A percentile compares a stretch with the other conserved stretches of the same genome.
Conservation (phyloP, 1,140 invertebrate genomes). For the Panagrolaimus sp. region DNA sequence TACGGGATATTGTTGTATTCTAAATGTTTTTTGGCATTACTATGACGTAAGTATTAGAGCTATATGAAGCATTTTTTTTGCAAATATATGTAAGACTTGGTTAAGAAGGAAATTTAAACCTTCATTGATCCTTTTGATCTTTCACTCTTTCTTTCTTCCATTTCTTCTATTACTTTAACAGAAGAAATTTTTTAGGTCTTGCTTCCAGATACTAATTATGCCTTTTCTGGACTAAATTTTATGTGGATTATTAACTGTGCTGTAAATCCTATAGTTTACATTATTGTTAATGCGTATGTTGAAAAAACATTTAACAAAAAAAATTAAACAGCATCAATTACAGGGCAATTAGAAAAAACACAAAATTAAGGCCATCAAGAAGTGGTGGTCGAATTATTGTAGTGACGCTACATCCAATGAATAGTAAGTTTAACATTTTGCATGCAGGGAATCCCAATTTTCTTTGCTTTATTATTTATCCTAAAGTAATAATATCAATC, state of each 20-base stretch:
- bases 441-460: too few relatives aligned
- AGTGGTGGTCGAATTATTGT: too few relatives aligned
- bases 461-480: too few relatives aligned
- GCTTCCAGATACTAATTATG: slow-evolving; percentile 32
- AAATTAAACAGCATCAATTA: slow-evolving; percentile 1
- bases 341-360: not conserved
- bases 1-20: slow-evolving; percentile 42
- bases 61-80: not conserved
- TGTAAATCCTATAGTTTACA: slow-evolving; percentile 47
- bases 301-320: not conserved
- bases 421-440: too few relatives aligned
- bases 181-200: slow-evolving; percentile 25
- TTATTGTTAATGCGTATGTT: slow-evolving; percentile 42
- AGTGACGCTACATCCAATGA: too few relatives aligned
- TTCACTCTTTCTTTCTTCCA: not conserved
- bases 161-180: slow-evolving; percentile 2
- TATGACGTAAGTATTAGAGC: slow-evolving; percentile 26
- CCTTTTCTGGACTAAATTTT: slow-evolving; percentile 40
- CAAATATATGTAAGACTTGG: not conserved
- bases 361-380: too few relatives aligned
- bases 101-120: not conserved
- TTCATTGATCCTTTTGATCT: slow-evolving; percentile 5
- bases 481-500: too few relatives aligned
- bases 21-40: slow-evolving; percentile 47
- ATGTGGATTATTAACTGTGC: slow-evolving; percentile 50